Percentiles rank a stretch among this genome's conserved stretches.
phyloP scores from a whole-genome alignment of 2,113 vertebrate species.

The Gavialis gangeticus region DNA sequence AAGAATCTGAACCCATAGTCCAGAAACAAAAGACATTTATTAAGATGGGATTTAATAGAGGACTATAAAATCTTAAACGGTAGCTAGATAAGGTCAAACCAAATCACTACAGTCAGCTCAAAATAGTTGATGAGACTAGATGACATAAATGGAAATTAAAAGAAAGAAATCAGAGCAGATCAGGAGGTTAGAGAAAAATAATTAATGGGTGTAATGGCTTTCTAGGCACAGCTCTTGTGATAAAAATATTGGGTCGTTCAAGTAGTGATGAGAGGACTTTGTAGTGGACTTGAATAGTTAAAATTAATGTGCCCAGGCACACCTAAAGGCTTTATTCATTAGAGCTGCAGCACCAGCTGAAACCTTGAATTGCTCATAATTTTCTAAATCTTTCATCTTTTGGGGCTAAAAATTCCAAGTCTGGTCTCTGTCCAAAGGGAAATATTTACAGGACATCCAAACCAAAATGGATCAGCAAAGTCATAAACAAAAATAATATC shows the following conservation, averaged over 20 bases:
- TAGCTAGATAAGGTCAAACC: conserved; percentile 67
- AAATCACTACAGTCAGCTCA: conserved; percentile 65
- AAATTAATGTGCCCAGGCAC: conserved; percentile 60
- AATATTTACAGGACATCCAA: no score
- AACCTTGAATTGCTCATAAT: no score
- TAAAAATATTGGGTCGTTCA: conserved; percentile 71
- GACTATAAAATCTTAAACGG: conserved; percentile 72
- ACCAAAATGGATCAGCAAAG: no score
- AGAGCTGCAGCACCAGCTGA: not conserved
- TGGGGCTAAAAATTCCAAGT: no score
- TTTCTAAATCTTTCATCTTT: no score
- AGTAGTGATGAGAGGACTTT: conserved; percentile 76
- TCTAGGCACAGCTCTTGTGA: conserved; percentile 58
- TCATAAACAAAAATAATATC: no score
- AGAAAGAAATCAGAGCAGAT: conserved; percentile 62
- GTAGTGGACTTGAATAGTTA: conserved; percentile 72
- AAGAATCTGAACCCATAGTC: conserved; percentile 5
- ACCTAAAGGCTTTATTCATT: conserved; percentile 59
- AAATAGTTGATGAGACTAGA: conserved; percentile 61
- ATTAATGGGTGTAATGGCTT: conserved; percentile 71
- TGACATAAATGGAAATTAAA: conserved; percentile 67
- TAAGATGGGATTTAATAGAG: conserved; percentile 70
- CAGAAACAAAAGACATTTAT: conserved; percentile 29
- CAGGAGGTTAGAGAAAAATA: conserved; percentile 70
- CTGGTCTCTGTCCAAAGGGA: no score